phyloP scores from a whole-genome alignment of 2,797 vertebrate genomes.

The Zalophus californianus region DNA sequence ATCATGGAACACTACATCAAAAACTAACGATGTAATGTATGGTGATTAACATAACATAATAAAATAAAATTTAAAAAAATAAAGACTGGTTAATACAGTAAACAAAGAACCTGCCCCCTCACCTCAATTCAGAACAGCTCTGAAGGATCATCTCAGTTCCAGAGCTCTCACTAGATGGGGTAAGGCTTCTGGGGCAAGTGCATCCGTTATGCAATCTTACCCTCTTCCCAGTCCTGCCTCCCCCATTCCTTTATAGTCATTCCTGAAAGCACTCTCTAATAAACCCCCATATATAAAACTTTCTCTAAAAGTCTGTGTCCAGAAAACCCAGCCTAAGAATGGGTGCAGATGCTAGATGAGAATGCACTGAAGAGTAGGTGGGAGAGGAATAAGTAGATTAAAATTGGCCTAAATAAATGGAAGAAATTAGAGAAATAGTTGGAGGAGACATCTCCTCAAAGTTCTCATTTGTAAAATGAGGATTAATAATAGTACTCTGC shows the following conservation, averaged over 20 bases:
- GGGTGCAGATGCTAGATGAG: neutral
- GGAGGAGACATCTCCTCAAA: neutral
- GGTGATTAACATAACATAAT: too few species aligned
- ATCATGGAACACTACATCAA: too few species aligned
- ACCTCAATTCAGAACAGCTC: neutral
- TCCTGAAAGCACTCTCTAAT: neutral
- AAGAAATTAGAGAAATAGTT: neutral
- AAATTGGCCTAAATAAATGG: neutral
- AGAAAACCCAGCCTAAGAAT: neutral
- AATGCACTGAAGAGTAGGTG: neutral
- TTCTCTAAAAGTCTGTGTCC: neutral
- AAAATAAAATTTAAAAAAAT: too few species aligned
- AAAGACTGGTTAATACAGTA: neutral
- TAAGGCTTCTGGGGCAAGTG: neutral
- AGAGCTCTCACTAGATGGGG: neutral
- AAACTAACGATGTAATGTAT: too few species aligned
- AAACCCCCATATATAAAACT: neutral
- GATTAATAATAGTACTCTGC: neutral
- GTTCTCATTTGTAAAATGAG: neutral
- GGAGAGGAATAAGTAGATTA: neutral
- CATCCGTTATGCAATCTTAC: neutral
- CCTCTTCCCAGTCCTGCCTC: neutral
- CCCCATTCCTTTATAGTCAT: neutral
- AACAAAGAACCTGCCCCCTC: neutral
- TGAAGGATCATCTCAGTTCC: neutral